These are phyloP conservation scores for Aphelinus certus DNA, from an alignment of 1,140 invertebrate genomes.

Conservation along the genomic window DNA sequence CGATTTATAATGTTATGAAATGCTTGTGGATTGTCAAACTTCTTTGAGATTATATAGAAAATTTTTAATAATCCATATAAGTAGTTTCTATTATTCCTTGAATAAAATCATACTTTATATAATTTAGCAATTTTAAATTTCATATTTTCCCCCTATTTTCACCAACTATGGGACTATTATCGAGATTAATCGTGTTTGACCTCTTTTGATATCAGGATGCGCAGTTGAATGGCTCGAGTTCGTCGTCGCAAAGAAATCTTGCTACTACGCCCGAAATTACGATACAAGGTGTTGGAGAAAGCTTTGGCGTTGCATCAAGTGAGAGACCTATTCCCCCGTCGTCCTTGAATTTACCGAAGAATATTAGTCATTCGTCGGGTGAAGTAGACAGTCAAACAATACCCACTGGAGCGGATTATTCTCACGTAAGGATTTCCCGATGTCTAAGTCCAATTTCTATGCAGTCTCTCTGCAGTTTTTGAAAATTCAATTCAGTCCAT, in stretches of 20 bases:
- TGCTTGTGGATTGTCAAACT: too few relatives aligned
- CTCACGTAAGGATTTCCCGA: constrained; percentile 3
- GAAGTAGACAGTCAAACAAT: constrained; percentile 66
- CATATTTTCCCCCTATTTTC: too few relatives aligned
- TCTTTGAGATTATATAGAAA: too few relatives aligned
- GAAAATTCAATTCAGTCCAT: neutral
- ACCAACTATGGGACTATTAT: too few relatives aligned
- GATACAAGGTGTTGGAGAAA: constrained; percentile 57
- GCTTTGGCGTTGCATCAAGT: constrained; percentile 46
- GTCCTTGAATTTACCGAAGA: constrained; percentile 68
- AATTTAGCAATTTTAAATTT: neutral
- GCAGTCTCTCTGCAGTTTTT: too few relatives aligned
- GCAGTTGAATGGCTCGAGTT: constrained; percentile 7
- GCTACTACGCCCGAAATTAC: constrained; percentile 73
- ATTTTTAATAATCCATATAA: too few relatives aligned
- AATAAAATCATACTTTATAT: neutral
- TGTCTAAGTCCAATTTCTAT: neutral
- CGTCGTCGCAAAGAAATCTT: constrained; percentile 13
- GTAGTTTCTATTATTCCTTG: neutral
- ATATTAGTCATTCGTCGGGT: constrained; percentile 75
- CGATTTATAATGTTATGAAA: too few relatives aligned
- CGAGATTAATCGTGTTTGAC: too few relatives aligned
- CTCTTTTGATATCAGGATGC: neutral
- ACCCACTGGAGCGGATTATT: neutral
- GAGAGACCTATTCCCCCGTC: constrained; percentile 65